Evolutionary conservation across 2,888 invertebrate genomes (phyloP).

Genomic region (Phaonia tiefii): DNA sequence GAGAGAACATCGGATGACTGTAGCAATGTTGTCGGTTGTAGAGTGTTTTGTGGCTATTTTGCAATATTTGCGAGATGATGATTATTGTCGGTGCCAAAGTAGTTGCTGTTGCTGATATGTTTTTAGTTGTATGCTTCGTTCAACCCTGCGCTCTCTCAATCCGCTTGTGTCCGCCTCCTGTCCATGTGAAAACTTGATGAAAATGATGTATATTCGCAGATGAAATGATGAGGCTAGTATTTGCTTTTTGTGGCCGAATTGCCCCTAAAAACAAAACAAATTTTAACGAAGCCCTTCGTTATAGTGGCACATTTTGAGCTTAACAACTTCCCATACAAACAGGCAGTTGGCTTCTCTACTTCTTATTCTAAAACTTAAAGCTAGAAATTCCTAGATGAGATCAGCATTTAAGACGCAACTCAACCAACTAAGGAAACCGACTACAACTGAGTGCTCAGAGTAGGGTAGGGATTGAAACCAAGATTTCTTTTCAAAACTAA

Average conservation of each 20-base stretch:
- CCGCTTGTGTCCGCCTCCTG: too few relatives aligned
- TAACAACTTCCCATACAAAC: constrained; percentile 10
- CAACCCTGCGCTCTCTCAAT: constrained; percentile 40
- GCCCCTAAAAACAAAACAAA: constrained; percentile 27
- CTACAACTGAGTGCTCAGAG: not conserved
- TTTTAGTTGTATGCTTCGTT: constrained; percentile 25
- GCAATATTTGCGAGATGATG: constrained; percentile 62
- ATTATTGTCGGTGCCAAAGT: constrained; percentile 55
- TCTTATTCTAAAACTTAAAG: constrained; percentile 8
- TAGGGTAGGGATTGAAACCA: constrained; percentile 42
- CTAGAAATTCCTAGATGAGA: constrained; percentile 61
- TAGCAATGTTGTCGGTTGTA: constrained; percentile 40
- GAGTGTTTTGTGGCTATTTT: constrained; percentile 56
- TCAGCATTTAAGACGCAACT: constrained; percentile 56
- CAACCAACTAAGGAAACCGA: not conserved
- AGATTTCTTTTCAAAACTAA: constrained; percentile 64
- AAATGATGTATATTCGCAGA: constrained; percentile 62
- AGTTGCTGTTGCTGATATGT: constrained; percentile 32
- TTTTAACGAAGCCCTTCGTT: constrained; percentile 55
- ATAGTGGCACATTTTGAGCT: constrained; percentile 60
- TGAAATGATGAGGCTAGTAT: constrained; percentile 63
- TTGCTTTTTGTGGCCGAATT: constrained; percentile 13
- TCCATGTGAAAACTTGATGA: constrained; percentile 44
- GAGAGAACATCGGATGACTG: constrained; percentile 21
- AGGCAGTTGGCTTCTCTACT: constrained; percentile 22